These are phyloP conservation scores for Chloroclysta siterata DNA, from an alignment of 2,888 invertebrate species.

Conservation along the genomic window DNA sequence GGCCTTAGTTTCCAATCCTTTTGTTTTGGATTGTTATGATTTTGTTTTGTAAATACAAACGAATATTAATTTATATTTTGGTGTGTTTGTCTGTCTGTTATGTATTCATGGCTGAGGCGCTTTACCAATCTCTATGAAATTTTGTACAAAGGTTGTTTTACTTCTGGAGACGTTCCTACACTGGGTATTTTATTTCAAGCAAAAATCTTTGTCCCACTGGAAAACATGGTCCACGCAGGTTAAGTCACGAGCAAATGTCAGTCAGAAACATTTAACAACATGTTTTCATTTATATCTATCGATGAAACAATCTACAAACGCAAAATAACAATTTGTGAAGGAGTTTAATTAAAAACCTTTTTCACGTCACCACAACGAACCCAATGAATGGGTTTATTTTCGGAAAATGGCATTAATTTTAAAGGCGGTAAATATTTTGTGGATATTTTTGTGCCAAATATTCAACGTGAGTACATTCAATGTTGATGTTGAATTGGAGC, in stretches of 20 bases:
- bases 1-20: background rate
- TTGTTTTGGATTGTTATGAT: background rate
- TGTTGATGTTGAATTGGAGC: constrained; percentile 53
- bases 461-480: constrained; percentile 42
- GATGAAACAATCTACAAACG: constrained; percentile 13
- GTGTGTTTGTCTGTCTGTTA: background rate
- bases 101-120: background rate
- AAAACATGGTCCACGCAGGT: background rate
- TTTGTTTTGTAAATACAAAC: constrained; percentile 3
- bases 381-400: background rate
- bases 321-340: constrained; percentile 6
- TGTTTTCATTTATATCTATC: constrained; percentile 11
- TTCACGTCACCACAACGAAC: background rate
- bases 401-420: constrained; percentile 8
- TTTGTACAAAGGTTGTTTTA: too few species aligned
- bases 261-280: constrained; percentile 10
- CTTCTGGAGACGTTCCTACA: too few species aligned
- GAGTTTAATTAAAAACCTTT: constrained; percentile 25
- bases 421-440: constrained; percentile 25
- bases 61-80: background rate
- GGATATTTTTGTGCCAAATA: constrained; percentile 44
- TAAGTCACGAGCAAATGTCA: background rate
- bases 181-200: too few species aligned
- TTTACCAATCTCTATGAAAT: too few species aligned
- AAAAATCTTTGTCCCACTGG: background rate